Percentiles rank a stretch among this genome's conserved stretches.
Evolutionary conservation across 2,113 vertebrate genomes (phyloP).

Genomic region (Gyps fulvus): DNA sequence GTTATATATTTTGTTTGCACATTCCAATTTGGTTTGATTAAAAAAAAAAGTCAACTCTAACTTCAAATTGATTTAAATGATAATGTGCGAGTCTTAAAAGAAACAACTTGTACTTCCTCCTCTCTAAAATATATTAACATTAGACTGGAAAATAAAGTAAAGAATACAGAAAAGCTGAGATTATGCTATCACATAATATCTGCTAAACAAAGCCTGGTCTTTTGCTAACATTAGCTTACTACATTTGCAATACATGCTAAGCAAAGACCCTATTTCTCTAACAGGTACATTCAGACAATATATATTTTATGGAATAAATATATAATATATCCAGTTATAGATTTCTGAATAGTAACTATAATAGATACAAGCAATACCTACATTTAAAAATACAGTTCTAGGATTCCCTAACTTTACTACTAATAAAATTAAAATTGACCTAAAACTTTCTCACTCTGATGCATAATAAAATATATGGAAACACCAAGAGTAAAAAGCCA

Average conservation of each 20-base stretch:
- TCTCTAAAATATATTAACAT: conserved; percentile 49
- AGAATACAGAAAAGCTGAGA: conserved; percentile 43
- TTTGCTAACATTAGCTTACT: conserved; percentile 67
- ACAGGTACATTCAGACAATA: conserved; percentile 73
- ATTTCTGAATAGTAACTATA: conserved; percentile 70
- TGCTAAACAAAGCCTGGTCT: conserved; percentile 50
- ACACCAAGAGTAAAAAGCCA: conserved; percentile 71
- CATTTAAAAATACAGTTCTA: conserved; percentile 70
- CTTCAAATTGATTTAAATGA: conserved; percentile 16
- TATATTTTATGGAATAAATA: conserved; percentile 76
- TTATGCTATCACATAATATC: conserved; percentile 47
- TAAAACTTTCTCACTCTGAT: conserved; percentile 62
- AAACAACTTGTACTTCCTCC: conserved; percentile 44
- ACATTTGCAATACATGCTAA: conserved; percentile 66
- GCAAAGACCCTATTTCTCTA: conserved; percentile 69
- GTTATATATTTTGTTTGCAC: not conserved
- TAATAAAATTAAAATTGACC: conserved; percentile 69
- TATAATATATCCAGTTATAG: conserved; percentile 72
- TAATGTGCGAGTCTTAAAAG: not conserved
- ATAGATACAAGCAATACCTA: conserved; percentile 72
- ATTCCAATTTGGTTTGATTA: conserved; percentile 24
- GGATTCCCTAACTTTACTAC: conserved; percentile 62
- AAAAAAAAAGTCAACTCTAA: not conserved
- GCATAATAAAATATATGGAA: conserved; percentile 69
- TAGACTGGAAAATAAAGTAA: conserved; percentile 62